Conservation (phyloP, 2,113 vertebrate species). For the Cariama cristata region DNA sequence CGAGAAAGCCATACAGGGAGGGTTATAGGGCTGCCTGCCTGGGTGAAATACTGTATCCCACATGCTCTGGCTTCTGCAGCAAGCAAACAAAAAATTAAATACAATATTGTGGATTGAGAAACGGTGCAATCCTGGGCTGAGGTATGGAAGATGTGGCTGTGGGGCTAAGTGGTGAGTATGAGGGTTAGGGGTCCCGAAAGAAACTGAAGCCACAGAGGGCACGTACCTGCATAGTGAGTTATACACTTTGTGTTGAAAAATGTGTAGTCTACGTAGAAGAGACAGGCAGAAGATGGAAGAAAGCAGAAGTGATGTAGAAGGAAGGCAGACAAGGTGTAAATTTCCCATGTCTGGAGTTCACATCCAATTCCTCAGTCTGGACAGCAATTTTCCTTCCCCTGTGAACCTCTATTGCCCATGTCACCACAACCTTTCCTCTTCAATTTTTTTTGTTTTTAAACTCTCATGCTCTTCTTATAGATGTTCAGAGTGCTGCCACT, state of each 20-base stretch:
- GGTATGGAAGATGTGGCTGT: neutral
- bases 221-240: rapidly evolving
- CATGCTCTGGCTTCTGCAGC: neutral
- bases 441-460: neutral
- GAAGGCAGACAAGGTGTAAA: neutral
- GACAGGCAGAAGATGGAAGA: neutral
- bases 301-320: neutral
- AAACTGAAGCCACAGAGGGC: neutral
- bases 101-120: neutral
- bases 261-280: rapidly evolving
- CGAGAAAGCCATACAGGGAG: neutral
- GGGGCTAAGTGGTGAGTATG: neutral
- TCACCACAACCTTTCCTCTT: neutral
- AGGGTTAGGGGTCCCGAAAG: neutral
- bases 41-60: neutral
- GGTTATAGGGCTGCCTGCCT: neutral
- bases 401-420: rapidly evolving
- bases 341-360: neutral
- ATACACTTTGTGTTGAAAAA: neutral
- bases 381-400: neutral
- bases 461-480: neutral
- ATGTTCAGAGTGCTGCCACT: neutral
- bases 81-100: neutral
- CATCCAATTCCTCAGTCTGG: neutral
- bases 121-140: neutral